Percentiles rank a stretch among this genome's conserved stretches.
These are phyloP conservation scores for Antedon mediterranea DNA, from an alignment of 53 echinoderm and acorn worm species.

Conservation along the genomic window DNA sequence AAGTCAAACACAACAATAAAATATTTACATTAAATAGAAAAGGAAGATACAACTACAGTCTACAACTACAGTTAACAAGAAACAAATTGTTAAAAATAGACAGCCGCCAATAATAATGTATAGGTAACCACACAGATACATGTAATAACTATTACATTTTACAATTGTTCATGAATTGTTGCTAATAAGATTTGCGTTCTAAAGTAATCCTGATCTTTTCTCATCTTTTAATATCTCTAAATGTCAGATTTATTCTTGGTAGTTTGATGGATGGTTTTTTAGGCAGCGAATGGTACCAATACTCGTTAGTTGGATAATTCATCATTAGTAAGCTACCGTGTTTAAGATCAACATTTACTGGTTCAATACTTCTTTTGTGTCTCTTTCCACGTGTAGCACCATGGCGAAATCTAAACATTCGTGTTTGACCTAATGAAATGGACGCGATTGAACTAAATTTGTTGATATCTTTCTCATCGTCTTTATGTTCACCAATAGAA, in stretches of 20 bases:
- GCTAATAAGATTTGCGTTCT: too few relatives aligned
- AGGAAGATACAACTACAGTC: too few relatives aligned
- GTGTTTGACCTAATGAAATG: conserved; percentile 56
- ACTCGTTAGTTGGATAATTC: conserved; percentile 75
- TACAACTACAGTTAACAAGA: too few relatives aligned
- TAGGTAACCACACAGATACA: too few relatives aligned
- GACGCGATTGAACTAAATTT: conserved; percentile 66
- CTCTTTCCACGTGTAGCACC: conserved; percentile 47
- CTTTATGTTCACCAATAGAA: conserved; percentile 85
- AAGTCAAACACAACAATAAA: too few relatives aligned
- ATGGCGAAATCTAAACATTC: conserved; percentile 75
- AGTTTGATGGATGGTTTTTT: conserved; percentile 22
- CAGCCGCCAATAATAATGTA: too few relatives aligned
- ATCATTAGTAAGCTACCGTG: conserved; percentile 80
- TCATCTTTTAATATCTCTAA: conserved; percentile 36
- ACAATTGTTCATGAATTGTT: too few relatives aligned
- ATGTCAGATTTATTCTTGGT: conserved; percentile 65
- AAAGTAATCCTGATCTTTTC: too few relatives aligned
- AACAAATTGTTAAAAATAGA: too few relatives aligned
- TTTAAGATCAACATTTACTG: conserved; percentile 51
- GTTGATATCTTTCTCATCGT: conserved; percentile 79
- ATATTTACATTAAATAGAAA: too few relatives aligned
- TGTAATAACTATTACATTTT: too few relatives aligned
- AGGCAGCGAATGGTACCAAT: conserved; percentile 89
- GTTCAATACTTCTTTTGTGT: conserved; percentile 31